Base-by-base conservation (phyloP, 2,113 vertebrate species). In the Puntigrus tetrazona region DNA sequence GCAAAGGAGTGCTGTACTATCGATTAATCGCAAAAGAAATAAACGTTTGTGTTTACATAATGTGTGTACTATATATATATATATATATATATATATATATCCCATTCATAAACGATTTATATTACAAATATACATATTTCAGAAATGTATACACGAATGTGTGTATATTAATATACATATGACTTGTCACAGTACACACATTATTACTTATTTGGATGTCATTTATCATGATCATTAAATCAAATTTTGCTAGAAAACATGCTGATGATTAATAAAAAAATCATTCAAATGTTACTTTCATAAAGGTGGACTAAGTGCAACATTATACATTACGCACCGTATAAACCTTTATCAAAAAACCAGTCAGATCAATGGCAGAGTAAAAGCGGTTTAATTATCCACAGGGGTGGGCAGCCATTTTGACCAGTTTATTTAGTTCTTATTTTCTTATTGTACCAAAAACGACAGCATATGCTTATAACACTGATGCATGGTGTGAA, bases 271-370 rank as follows among this genome's bases (percentile, higher is more conserved):
- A 0, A 43, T 43, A 25, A 5, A 0, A n/a, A n/a, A 72, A 22
- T 25, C 11, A 43, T 43, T 72, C 38, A 25, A 43, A 72, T 22
- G 10, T 65, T 38, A 38, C 1, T 34, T 25, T 72, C 34, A 41
- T 72, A 72, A 72, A 78, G 76, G 76, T 78, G 36, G 13, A 78
- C n/a, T 59, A 57, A 78, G 69, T 72, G 6, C 25, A 43, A 72
- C 13, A 4, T 10, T 69, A 36, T 38, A 72, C 13, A 4, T 10
- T 69, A 36, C 22, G 20, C 8, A 11, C 0, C 22, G 1, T 43
- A n/a, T 3, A 43, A 69, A 38, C 38, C 43, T 72, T 25, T 43
- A 22, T 43, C 22, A 72, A 43, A 25, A 72, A 22, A 36, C 36
- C 65, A 69, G 3, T 36, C 8, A 69, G 10, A 72, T 43, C 38